Percentiles rank a stretch among this genome's conserved stretches.
phyloP scores from a whole-genome alignment of 2,888 invertebrate genomes.

The Polydrusus tereticollis region DNA sequence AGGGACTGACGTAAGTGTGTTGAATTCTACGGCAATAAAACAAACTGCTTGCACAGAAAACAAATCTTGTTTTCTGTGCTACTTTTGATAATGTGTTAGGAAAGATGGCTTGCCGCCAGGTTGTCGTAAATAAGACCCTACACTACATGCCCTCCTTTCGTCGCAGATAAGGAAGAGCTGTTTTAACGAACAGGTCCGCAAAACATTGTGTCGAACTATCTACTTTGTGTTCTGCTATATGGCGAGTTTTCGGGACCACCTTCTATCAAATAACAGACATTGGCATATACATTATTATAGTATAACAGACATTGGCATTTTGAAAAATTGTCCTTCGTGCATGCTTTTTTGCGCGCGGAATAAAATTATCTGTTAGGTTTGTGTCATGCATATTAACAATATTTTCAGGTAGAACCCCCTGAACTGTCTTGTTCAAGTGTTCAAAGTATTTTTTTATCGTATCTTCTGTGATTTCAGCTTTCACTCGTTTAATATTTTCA shows the following conservation, averaged over 20 bases:
- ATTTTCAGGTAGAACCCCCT: not conserved
- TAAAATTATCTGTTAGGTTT: not conserved
- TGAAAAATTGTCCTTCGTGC: not conserved
- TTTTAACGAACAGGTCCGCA: not conserved
- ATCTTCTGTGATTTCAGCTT: slow-evolving; percentile 26
- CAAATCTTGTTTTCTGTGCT: not conserved
- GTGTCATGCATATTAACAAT: not conserved
- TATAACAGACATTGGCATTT: not conserved
- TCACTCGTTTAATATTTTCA: slow-evolving; percentile 25
- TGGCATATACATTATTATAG: not conserved
- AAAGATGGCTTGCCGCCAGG: not conserved
- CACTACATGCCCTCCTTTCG: not conserved
- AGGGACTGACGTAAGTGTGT: slow-evolving; percentile 27
- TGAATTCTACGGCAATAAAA: not conserved
- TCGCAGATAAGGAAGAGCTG: not conserved
- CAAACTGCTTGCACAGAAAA: no score
- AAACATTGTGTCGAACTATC: not conserved
- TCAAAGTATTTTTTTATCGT: not conserved
- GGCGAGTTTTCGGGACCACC: not conserved
- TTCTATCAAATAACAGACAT: not conserved
- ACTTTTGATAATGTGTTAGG: not conserved
- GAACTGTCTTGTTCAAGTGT: not conserved
- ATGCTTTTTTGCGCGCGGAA: not conserved
- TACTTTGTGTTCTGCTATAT: not conserved
- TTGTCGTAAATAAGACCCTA: not conserved